Evolutionary conservation across 2,888 invertebrate species (phyloP), one percentile per base, ranked within the genome.

Genomic region (Tetheella fluctuosa): DNA sequence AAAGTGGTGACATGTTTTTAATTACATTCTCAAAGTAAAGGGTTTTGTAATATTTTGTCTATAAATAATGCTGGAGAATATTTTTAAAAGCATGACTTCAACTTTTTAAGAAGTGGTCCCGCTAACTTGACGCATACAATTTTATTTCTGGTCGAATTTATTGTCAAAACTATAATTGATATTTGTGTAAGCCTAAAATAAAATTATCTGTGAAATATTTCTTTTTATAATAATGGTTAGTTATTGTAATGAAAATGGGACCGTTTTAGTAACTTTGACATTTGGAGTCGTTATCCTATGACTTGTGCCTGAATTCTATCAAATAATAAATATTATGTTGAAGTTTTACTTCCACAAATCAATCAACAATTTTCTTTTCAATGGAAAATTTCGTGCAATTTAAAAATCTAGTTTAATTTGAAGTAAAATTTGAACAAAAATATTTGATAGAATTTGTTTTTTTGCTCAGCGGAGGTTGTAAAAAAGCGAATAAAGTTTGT

Each of bases 391-490:
- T 34, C n/a, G 34, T 59, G 52, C 55, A 60, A 48, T 54, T 55
- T 55, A 15, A 20, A 34, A 48, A 20, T n/a, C 20, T 48, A 48
- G 48, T 59, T n/a, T 60, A 57, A 56, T 58, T 61, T 58, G 57
- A 66, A 69, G 68, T 71, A 68, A 79, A 77, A 68, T 66, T 77
- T 77, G 62, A 74, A 72, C 63, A 63, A 65, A 68, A 69, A 61
- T 34, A 64, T 65, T 77, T 71, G 81, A 79, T 78, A 71, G 73
- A 81, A 78, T 77, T 70, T 62, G 70, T 85, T 88, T 79, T 70
- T 88, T 90, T 90, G 89, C 91, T 91, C 90, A 90, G 87, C 75
- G 81, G 85, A 83, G 91, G 90, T 91, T 90, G 91, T 91, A 85
- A 80, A 77, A 73, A 39, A 39, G 15, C 58, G 69, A 70, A 67